Evolutionary conservation across 37 sponge, comb jelly and placozoan species (phyloP).

Genomic region (Aphrocallistes beatrix): DNA sequence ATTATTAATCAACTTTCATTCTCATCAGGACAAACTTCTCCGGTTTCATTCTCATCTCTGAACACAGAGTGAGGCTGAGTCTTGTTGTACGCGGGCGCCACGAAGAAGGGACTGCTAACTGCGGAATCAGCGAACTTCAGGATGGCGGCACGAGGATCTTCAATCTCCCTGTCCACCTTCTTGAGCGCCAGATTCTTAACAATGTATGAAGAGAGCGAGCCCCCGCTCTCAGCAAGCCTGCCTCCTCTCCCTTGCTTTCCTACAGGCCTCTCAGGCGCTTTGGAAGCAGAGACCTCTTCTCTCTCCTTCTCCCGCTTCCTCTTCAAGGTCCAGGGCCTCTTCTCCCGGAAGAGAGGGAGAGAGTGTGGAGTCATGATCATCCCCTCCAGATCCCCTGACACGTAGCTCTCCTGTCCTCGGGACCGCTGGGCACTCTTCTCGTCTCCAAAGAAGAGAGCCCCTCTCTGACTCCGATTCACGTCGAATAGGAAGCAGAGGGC

Average conservation of each 20-base stretch:
- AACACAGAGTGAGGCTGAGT: slow-evolving; percentile 2
- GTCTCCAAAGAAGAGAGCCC: background rate
- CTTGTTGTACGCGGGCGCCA: background rate
- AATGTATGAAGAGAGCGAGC: background rate
- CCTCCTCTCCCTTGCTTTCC: slow-evolving; percentile 12
- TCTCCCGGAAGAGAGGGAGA: slow-evolving; percentile 76
- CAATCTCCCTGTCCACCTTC: background rate
- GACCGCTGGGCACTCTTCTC: background rate
- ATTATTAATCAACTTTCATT: background rate
- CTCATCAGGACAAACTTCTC: background rate
- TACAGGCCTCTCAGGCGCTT: slow-evolving; percentile 7
- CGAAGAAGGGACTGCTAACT: background rate
- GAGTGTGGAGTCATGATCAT: slow-evolving; percentile 55
- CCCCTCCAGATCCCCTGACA: slow-evolving; percentile 5
- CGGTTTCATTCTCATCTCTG: background rate
- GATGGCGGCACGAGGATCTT: background rate
- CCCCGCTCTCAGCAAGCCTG: background rate
- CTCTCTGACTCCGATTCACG: background rate
- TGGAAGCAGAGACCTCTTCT: slow-evolving; percentile 30
- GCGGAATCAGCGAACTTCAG: background rate
- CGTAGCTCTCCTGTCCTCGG: slow-evolving; percentile 14
- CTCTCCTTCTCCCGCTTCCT: slow-evolving; percentile 66
- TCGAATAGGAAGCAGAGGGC: slow-evolving; percentile 21
- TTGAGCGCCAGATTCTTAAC: slow-evolving; percentile 2
- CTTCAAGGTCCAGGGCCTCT: slow-evolving; percentile 47